These are phyloP conservation scores for Aphrocallistes beatrix DNA, from an alignment of 37 sponge, comb jelly and placozoan species.

Conservation along the genomic window DNA sequence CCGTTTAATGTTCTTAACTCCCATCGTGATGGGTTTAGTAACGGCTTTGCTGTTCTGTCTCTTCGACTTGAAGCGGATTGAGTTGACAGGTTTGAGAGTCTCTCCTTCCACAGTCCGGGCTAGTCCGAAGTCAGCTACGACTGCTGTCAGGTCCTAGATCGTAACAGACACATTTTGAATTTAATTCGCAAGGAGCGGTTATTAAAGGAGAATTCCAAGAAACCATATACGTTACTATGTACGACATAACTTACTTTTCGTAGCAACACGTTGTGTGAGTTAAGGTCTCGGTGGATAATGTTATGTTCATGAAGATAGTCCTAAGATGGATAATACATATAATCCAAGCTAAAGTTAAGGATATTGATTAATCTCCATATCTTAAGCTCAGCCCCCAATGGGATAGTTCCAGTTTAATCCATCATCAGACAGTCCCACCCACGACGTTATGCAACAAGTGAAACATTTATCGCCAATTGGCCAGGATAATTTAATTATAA, in stretches of 20 bases:
- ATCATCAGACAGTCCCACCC: too few relatives aligned
- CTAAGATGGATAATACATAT: conserved; percentile 21
- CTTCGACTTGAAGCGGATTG: background rate
- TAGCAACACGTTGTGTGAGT: conserved; percentile 66
- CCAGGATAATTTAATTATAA: too few relatives aligned
- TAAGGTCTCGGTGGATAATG: conserved; percentile 70
- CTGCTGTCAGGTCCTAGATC: conserved; percentile 52
- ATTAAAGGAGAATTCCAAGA: too few relatives aligned
- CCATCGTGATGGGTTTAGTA: conserved; percentile 13
- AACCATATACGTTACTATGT: too few relatives aligned
- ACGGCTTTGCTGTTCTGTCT: background rate
- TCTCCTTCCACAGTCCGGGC: conserved; percentile 39
- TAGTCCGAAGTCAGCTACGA: conserved; percentile 78
- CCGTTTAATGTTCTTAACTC: conserved; percentile 8
- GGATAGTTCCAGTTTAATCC: too few relatives aligned
- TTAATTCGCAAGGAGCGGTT: too few relatives aligned
- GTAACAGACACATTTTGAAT: background rate
- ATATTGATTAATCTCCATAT: background rate
- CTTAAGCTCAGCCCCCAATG: too few relatives aligned
- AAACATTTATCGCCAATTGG: background rate
- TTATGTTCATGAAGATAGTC: conserved; percentile 57
- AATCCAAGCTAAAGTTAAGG: background rate
- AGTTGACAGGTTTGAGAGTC: background rate
- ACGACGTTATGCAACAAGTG: too few relatives aligned
- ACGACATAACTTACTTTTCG: conserved; percentile 61